Percentiles rank a stretch among this genome's conserved stretches.
Evolutionary conservation across 2,797 vertebrate genomes (phyloP).

Genomic region (Myiotriccus ornatus): DNA sequence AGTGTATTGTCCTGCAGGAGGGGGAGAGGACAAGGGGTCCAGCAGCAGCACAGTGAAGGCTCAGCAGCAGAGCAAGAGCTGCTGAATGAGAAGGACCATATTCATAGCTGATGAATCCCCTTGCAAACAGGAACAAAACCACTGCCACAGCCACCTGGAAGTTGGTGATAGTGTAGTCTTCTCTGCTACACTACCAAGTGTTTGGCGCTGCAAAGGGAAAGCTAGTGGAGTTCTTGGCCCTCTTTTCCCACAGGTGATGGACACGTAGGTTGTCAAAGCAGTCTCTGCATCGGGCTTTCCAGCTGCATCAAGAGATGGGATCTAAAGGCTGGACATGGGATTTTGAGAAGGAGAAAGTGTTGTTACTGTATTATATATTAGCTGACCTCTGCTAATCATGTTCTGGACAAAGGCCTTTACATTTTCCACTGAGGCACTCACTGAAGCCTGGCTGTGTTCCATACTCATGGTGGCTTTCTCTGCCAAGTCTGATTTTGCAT

Average conservation of each 20-base stretch:
- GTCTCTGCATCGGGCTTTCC: background rate
- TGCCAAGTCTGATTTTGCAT: constrained; percentile 36
- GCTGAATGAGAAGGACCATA: background rate
- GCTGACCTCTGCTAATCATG: constrained; percentile 5
- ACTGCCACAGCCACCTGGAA: background rate
- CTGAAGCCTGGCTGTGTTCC: constrained; percentile 4
- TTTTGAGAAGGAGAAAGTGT: background rate
- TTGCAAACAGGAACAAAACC: background rate
- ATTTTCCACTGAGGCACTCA: background rate
- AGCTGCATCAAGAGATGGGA: background rate
- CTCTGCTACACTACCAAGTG: background rate
- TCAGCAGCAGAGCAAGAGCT: background rate
- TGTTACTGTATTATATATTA: background rate
- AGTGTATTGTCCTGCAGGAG: background rate
- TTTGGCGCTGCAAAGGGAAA: background rate
- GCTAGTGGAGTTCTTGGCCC: background rate
- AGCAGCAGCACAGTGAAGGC: background rate
- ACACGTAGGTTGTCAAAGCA: background rate
- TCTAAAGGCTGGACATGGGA: background rate
- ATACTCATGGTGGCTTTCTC: background rate
- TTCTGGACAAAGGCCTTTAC: background rate
- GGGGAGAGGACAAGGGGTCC: background rate
- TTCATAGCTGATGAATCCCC: background rate
- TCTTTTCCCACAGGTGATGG: background rate
- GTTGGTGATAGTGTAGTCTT: background rate